These are phyloP conservation scores for Arothron firmamentum DNA, from an alignment of 2,113 vertebrate genomes.

Conservation along the genomic window DNA sequence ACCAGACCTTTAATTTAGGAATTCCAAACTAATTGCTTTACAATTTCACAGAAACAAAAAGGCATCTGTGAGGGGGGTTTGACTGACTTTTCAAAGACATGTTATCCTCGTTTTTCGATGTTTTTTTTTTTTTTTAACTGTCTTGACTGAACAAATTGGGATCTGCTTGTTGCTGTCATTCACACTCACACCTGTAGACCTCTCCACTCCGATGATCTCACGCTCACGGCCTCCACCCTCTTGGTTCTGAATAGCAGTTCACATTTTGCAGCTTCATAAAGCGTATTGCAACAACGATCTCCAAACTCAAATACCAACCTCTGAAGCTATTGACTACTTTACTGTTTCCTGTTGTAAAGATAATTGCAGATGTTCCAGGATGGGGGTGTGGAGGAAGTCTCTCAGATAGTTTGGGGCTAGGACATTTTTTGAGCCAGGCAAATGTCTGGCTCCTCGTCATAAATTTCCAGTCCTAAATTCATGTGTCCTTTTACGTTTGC, in stretches of 20 bases:
- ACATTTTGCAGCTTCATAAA: slow-evolving; percentile 18
- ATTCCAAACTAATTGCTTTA: slow-evolving; percentile 70
- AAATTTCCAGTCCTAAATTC: slow-evolving; percentile 33
- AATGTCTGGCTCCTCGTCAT: slow-evolving; percentile 15
- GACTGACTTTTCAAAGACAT: slow-evolving; percentile 9
- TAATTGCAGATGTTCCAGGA: slow-evolving; percentile 57
- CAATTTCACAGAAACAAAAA: slow-evolving; percentile 50
- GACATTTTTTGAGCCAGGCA: slow-evolving; percentile 44
- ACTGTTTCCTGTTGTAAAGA: slow-evolving; percentile 69
- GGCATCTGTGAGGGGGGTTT: slow-evolving; percentile 26
- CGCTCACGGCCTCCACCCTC: not conserved
- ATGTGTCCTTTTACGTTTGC: slow-evolving; percentile 28
- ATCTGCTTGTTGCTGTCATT: slow-evolving; percentile 14
- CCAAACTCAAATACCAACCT: slow-evolving; percentile 17
- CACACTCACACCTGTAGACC: slow-evolving; percentile 4
- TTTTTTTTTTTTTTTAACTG: not conserved
- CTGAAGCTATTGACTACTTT: slow-evolving; percentile 32
- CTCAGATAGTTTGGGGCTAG: slow-evolving; percentile 43
- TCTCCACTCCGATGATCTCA: not conserved
- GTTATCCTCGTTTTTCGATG: too few species aligned
- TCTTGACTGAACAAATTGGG: slow-evolving; percentile 40
- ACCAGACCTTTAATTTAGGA: slow-evolving; percentile 58
- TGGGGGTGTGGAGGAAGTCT: slow-evolving; percentile 51
- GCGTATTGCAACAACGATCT: slow-evolving; percentile 34
- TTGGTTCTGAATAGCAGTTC: not conserved